Base-by-base conservation (phyloP, 2,888 invertebrate genomes). In the Eristalinus sepulchralis region DNA sequence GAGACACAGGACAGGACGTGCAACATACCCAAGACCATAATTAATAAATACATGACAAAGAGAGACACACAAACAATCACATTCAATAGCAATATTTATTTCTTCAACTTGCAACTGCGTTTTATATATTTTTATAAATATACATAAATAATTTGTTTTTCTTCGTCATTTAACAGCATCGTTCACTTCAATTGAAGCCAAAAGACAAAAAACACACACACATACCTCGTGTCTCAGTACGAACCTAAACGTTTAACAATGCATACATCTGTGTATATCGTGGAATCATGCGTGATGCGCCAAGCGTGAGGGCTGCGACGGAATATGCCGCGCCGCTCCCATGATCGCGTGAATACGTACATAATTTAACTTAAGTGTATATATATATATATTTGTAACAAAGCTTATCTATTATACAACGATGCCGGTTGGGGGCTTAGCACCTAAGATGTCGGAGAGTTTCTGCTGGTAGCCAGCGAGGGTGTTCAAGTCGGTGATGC, bases 391-490 rank as follows among this genome's bases (percentile, higher is more conserved):
- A 17, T 78, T 57, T 83, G 68, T 78, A 73, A 82, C 82, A 82
- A 73, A 78, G 72, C 72, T 70, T 81, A 68, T 81, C 67, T 76
- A 88, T 92, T 94, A 96, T 68, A 97, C 96, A 88, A 96, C 96
- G 88, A 97, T 95, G 6, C 97, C 97, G 55, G 96, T 95, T 90
- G 97, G 96, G 71, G 92, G 92, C 85, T 93, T 93, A 78, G 92
- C 89, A 0, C 97, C 96, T 78, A 98, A 93, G 89, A 98, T 97
- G 90, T 97, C 96, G 1, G 97, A 96, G 59, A 98, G 94, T 89
- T 96, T 95, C 91, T 96, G 95, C 88, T 98, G 94, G 89, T 96
- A 95, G 77, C 94, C 94, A 89, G 94, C 94, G 89, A 96, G 94
- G 62, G 94, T 94, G 63, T 93, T 93, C 33, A 93, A 91, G 27